Evolutionary conservation across 2,113 vertebrate genomes (phyloP).

Genomic region (Salvelinus alpinus): DNA sequence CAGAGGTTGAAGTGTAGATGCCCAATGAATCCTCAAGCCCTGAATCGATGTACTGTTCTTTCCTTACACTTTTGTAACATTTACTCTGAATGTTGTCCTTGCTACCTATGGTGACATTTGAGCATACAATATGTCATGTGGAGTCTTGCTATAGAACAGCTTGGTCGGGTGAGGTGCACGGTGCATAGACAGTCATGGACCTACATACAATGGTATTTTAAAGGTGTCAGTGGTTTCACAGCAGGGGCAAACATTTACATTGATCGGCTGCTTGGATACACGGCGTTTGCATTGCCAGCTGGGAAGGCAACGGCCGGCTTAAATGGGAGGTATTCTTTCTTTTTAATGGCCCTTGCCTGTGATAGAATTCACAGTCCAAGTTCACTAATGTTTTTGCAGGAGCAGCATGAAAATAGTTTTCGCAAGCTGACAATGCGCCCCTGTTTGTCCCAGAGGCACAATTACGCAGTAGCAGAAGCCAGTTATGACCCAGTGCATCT

Average conservation of each 20-base stretch:
- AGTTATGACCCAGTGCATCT: slow-evolving; percentile 58
- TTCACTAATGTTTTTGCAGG: slow-evolving; percentile 43
- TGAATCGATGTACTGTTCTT: slow-evolving; percentile 23
- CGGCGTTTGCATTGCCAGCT: slow-evolving; percentile 52
- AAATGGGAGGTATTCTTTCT: slow-evolving; percentile 49
- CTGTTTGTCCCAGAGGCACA: slow-evolving; percentile 47
- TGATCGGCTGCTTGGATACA: slow-evolving; percentile 58
- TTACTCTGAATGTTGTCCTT: slow-evolving; percentile 22
- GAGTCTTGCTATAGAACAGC: slow-evolving; percentile 40
- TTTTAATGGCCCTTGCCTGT: slow-evolving; percentile 56
- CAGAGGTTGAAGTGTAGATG: slow-evolving; percentile 23
- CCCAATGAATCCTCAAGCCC: slow-evolving; percentile 1
- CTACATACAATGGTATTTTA: slow-evolving; percentile 46
- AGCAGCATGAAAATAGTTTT: slow-evolving; percentile 55
- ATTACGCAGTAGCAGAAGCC: slow-evolving; percentile 55
- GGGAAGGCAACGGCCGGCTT: slow-evolving; percentile 36
- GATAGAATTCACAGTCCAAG: slow-evolving; percentile 37
- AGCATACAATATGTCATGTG: slow-evolving; percentile 50
- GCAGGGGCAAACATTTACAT: slow-evolving; percentile 53
- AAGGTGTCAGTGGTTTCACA: slow-evolving; percentile 52
- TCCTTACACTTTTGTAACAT: neutral
- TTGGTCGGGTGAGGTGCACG: slow-evolving; percentile 24
- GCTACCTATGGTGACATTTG: slow-evolving; percentile 49
- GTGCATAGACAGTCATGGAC: slow-evolving; percentile 21
- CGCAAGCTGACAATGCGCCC: slow-evolving; percentile 45